Evolutionary conservation across 1,140 invertebrate genomes (phyloP), one percentile per base, ranked within the genome.

Genomic region (Drosophila varians): DNA sequence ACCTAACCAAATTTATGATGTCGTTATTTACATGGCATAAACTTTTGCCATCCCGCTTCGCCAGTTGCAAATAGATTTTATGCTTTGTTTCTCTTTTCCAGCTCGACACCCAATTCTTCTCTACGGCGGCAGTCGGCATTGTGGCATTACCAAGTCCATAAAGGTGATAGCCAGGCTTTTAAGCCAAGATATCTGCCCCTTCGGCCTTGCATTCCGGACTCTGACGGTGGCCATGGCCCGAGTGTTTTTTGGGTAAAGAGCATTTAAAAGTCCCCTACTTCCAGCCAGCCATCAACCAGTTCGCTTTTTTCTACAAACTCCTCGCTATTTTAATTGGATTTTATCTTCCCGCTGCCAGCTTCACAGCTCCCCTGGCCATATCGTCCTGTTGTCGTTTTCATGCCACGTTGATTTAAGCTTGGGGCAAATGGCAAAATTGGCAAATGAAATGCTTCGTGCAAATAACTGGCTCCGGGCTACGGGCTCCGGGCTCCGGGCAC

Each of bases 21-120:
- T 80, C 80, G 80, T 84, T 84, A 84, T 86, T 84, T 84, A 84
- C 80, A 80, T 80, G 80, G 76, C 76, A 84, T 76, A 84, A 86
- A 84, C 76, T 80, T 72, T 83, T 77, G 74, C 75, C 77, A 61
- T 58, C 57, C 65, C 51, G 40, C 40, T 66, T 31, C 56, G 52
- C 43, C 49, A 53, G 58, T 56, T 84, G 76, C 62, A 86, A 86
- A 86, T 84, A 84, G 80, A 84, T 86, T 84, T 84, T 64, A 57
- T 64, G 80, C 72, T 86, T 86, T 84, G 71, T 76, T 80, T 86
- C 28, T 86, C 75, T 74, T 69, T 73, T 61, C 43, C 54, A 45
- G 45, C 70, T 53, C 47, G 47, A 58, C 74, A 60, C 73, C 34
- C 71, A 45, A 51, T 60, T 23, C 25, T 28, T 42, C 31, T 68